Evolutionary conservation across 1,140 invertebrate species (phyloP).

Genomic region (Drosophila burlai): DNA sequence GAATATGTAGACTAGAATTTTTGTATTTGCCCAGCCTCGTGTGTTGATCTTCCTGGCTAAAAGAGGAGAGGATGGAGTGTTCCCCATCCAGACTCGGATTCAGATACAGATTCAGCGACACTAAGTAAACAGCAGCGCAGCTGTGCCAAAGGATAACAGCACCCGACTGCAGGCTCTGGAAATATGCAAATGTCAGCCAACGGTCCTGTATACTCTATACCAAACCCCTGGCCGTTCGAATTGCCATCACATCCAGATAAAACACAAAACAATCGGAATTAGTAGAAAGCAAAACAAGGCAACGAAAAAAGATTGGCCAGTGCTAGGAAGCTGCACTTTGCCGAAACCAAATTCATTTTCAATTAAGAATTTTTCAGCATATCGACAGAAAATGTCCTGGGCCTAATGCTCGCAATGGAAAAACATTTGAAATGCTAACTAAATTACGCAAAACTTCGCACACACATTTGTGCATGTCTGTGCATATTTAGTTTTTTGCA

Average conservation of each 20-base stretch:
- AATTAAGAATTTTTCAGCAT: slow-evolving; percentile 81
- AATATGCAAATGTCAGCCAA: slow-evolving; percentile 72
- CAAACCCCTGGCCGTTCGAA: slow-evolving; percentile 19
- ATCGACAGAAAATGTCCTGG: slow-evolving; percentile 66
- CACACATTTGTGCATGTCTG: slow-evolving; percentile 33
- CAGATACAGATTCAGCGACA: slow-evolving; percentile 73
- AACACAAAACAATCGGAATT: slow-evolving; percentile 78
- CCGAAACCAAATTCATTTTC: slow-evolving; percentile 80
- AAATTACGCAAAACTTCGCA: slow-evolving; percentile 66
- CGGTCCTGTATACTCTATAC: slow-evolving; percentile 3
- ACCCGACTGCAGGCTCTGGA: slow-evolving; percentile 58
- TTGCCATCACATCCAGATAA: slow-evolving; percentile 73
- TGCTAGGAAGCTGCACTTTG: slow-evolving; percentile 37
- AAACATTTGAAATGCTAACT: slow-evolving; percentile 76
- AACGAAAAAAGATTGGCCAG: slow-evolving; percentile 15
- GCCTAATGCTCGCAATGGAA: slow-evolving; percentile 52
- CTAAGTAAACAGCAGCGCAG: slow-evolving; percentile 77
- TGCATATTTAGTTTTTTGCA: slow-evolving; percentile 70
- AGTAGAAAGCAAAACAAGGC: slow-evolving; percentile 61
- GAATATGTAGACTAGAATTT: slow-evolving; percentile 68
- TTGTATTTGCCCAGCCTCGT: slow-evolving; percentile 57
- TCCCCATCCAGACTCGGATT: slow-evolving; percentile 29
- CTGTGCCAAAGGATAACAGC: slow-evolving; percentile 75
- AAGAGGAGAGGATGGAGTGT: slow-evolving; percentile 19
- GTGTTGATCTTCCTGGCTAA: slow-evolving; percentile 23